Evolutionary conservation across 2,888 invertebrate genomes (phyloP).

Genomic region (Ennomos quercinarius): DNA sequence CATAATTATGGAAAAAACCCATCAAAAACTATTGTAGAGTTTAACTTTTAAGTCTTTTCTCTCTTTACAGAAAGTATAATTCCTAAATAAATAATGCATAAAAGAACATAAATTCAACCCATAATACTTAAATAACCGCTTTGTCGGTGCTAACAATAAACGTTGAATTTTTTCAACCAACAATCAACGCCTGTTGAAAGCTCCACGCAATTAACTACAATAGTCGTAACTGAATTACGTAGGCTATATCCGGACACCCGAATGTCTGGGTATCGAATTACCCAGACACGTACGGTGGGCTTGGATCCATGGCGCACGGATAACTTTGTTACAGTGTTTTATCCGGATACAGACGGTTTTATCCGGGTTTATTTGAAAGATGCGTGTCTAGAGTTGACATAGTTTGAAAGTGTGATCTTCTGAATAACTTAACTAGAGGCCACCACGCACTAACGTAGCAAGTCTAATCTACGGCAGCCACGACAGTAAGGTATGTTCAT

Average conservation of each 20-base stretch:
- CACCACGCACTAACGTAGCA: too few species aligned
- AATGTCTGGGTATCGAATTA: constrained; percentile 45
- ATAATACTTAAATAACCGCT: too few species aligned
- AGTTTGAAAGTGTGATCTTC: not conserved
- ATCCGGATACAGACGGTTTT: not conserved
- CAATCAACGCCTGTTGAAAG: constrained; percentile 9
- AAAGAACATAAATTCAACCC: too few species aligned
- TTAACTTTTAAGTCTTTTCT: too few species aligned
- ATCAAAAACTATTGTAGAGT: too few species aligned
- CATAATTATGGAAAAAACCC: too few species aligned
- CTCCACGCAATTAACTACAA: constrained; percentile 26
- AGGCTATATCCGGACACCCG: constrained; percentile 20
- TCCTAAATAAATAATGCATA: too few species aligned
- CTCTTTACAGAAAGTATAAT: too few species aligned
- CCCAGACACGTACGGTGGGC: constrained; percentile 23
- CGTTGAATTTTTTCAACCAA: not conserved
- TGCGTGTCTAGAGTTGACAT: not conserved
- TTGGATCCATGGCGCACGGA: not conserved
- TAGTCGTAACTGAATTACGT: constrained; percentile 28
- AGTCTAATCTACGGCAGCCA: too few species aligned
- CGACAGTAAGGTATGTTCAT: too few species aligned
- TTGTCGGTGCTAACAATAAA: too few species aligned
- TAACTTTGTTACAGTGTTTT: constrained; percentile 21
- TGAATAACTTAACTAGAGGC: not conserved
- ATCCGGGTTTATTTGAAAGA: not conserved